A percentile compares a stretch with the other conserved stretches of the same genome.
Evolutionary conservation across 2,888 invertebrate genomes (phyloP).

Genomic region (Iselma pallidipennis): DNA sequence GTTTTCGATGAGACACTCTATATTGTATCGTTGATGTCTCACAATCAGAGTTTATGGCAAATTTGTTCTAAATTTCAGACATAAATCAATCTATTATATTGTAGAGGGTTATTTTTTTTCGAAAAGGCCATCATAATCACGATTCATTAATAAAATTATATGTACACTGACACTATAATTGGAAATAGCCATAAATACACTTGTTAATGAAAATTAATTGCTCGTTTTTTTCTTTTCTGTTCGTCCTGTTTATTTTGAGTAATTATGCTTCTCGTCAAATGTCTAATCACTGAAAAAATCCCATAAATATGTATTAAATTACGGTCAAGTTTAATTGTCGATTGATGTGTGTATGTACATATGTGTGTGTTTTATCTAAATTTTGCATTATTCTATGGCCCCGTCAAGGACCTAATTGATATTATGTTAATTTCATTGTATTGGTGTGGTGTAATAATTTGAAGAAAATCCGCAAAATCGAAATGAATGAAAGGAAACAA

Average conservation of each 20-base stretch:
- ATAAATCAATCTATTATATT: background rate
- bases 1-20: no score
- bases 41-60: background rate
- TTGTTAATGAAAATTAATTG: background rate
- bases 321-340: slow-evolving; percentile 1
- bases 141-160: background rate
- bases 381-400: background rate
- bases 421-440: no score
- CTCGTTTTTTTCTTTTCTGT: background rate
- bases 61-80: background rate
- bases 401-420: no score
- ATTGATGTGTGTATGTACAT: background rate
- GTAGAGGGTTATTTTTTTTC: no score
- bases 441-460: no score
- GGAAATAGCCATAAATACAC: background rate
- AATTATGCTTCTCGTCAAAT: background rate
- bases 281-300: no score
- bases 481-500: background rate
- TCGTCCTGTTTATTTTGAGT: background rate
- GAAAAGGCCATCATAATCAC: background rate
- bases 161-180: background rate
- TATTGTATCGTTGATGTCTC: background rate
- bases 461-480: background rate
- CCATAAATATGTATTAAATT: background rate
- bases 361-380: background rate